These are phyloP conservation scores for Tenthredo mesomela DNA, from an alignment of 2,888 invertebrate genomes.

Conservation along the genomic window DNA sequence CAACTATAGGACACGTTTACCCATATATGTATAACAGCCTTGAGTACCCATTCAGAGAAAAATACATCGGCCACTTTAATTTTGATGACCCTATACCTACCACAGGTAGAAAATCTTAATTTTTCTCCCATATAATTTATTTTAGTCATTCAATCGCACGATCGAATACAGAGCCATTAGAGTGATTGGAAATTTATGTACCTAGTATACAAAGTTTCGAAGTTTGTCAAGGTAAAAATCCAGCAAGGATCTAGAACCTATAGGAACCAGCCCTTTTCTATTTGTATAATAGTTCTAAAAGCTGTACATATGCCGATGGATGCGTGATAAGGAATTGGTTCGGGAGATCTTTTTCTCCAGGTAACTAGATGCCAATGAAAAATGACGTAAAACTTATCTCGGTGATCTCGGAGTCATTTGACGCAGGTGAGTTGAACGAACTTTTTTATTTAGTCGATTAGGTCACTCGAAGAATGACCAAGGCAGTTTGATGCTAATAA, in stretches of 20 bases:
- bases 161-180: neutral
- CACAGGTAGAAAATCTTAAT: neutral
- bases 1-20: no score
- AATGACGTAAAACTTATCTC: neutral
- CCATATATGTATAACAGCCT: neutral
- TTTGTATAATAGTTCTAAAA: neutral
- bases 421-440: neutral
- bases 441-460: neutral
- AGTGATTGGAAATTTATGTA: neutral
- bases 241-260: neutral
- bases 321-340: neutral
- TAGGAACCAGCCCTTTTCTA: neutral
- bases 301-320: neutral
- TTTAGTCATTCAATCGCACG: neutral
- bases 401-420: neutral
- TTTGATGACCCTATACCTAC: neutral
- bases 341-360: neutral
- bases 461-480: neutral
- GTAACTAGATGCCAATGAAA: neutral
- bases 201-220: neutral
- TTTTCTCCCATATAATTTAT: neutral
- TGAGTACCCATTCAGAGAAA: neutral
- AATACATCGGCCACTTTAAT: neutral
- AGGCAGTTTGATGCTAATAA: neutral
- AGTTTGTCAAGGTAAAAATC: neutral